Evolutionary conservation across 2,888 invertebrate genomes (phyloP), one percentile per base, ranked within the genome.

Genomic region (Torymus auratus): DNA sequence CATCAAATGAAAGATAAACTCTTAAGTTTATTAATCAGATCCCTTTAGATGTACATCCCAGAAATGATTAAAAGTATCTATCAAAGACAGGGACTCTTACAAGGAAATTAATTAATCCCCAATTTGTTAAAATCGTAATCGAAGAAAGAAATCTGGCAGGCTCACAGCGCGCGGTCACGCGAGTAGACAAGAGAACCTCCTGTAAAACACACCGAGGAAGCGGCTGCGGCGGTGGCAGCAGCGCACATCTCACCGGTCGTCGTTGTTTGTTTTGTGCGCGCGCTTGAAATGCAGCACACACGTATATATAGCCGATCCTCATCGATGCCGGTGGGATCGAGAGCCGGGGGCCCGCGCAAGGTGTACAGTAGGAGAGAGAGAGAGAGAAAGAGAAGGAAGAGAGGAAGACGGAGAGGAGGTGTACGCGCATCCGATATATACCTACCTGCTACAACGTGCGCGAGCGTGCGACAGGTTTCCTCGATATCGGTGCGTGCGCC

Each of bases 381-480:
- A 2, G n/a, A n/a, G 41, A 69, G 28, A 72, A 52, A 17, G 68
- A 58, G 20, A 23, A 3, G 15, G 5, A 28, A 13, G 41, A 15
- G 41, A 41, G 41, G 41, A 41, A 41, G 41, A 41, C 41, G 41
- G 7, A 41, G 41, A 41, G 41, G 41, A 41, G 41, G 41, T 41
- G 41, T 41, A 68, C 60, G 17, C 14, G 61, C 7, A 70, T 70
- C 64, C 70, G 52, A 58, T 56, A 20, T 28, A 23, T 58, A 62
- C 61, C 77, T 78, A 65, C 65, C 70, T 73, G 76, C 64, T 41
- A 20, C 4, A n/a, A 13, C 13, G 52, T 10, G 17, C 15, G 52
- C 28, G 15, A 3, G n/a, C 13, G 75, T 65, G 65, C 78, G 82
- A 81, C 81, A 81, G 81, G 81, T 78, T 74, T 65, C 78, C 70